A percentile compares a stretch with the other conserved stretches of the same genome.
phyloP scores from a whole-genome alignment of 2,797 vertebrate species.

The Amblyraja radiata region DNA sequence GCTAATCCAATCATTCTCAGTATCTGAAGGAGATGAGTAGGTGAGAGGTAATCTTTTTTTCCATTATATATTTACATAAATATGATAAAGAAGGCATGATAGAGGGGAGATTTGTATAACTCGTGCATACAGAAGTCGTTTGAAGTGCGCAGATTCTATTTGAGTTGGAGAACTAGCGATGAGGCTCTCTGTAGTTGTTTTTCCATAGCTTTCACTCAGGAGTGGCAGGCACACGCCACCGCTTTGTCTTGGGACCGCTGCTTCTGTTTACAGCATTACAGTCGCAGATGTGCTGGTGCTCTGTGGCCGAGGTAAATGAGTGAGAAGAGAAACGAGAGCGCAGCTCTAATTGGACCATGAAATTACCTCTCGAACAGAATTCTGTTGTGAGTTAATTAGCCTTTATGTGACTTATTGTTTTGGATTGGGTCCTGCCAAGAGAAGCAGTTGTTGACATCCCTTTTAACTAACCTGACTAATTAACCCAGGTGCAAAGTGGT shows the following conservation, averaged over 20 bases:
- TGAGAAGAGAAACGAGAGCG: neutral
- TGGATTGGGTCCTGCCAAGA: constrained; percentile 5
- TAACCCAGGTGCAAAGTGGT: neutral
- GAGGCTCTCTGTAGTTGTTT: neutral
- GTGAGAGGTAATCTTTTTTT: neutral
- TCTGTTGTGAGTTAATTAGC: constrained; percentile 32
- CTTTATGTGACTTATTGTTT: constrained; percentile 21
- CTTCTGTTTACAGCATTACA: neutral
- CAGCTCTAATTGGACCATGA: constrained; percentile 27
- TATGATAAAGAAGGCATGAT: neutral
- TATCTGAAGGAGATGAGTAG: neutral
- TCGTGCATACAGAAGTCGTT: neutral
- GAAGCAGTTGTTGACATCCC: constrained; percentile 32
- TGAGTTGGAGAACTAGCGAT: neutral
- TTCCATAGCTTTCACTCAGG: neutral
- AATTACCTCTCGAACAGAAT: constrained; percentile 26
- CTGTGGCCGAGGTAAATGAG: neutral
- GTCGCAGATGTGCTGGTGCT: constrained; percentile 14
- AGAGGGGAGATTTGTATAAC: neutral
- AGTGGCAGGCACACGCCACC: neutral
- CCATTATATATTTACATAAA: neutral
- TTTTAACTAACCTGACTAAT: constrained; percentile 33
- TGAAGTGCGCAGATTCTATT: neutral
- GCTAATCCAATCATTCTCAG: neutral
- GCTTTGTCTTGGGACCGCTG: neutral